Base-by-base conservation (phyloP, 2,888 invertebrate genomes). In the Pachycephus smyrnensis region DNA sequence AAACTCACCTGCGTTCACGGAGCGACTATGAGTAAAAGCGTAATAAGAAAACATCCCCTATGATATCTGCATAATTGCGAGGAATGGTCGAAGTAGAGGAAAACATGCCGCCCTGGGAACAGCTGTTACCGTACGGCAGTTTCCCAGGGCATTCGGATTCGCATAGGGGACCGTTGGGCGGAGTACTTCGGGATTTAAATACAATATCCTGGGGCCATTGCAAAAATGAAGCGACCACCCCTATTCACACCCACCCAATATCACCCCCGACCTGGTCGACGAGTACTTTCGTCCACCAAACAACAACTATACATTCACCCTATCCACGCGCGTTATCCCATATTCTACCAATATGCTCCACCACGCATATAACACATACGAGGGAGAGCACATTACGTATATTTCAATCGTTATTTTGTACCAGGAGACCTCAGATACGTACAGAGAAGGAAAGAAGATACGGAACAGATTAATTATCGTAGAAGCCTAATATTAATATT, bases 161-260 rank as follows among this genome's bases (percentile, higher is more conserved):
- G 55, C 55, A 55, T 23, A 55, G 55, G 23, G 55, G 55, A 55
- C 55, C 6, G 55, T 55, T 55, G 55, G 55, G 23, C 23, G 23
- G 79, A 84, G 82, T 77, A 77, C 79, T 79, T 80, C 77, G 80
- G 83, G 81, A 86, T 86, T 87, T 86, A 86, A 87, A 86, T 87
- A 87, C 84, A 86, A 86, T 86, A 86, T 84, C 86, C 83, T 79
- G 81, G 75, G 86, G 86, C 85, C 80, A 82, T 82, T 81, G 81
- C 79, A 83, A 84, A 84, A 86, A 86, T 80, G 83, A 79, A 77
- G 78, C 76, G 78, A 55, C 76, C 75, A 55, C 32, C 55, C 75
- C 77, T 82, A 76, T 82, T 80, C 40, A 23, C 40, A 55, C 40
- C 40, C 23, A 55, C 0, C 55, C 55, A 55, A 55, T 55, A 55